Evolutionary conservation across 2,113 vertebrate species (phyloP), one percentile per base, ranked within the genome.

Genomic region (Puffinus mauretanicus): DNA sequence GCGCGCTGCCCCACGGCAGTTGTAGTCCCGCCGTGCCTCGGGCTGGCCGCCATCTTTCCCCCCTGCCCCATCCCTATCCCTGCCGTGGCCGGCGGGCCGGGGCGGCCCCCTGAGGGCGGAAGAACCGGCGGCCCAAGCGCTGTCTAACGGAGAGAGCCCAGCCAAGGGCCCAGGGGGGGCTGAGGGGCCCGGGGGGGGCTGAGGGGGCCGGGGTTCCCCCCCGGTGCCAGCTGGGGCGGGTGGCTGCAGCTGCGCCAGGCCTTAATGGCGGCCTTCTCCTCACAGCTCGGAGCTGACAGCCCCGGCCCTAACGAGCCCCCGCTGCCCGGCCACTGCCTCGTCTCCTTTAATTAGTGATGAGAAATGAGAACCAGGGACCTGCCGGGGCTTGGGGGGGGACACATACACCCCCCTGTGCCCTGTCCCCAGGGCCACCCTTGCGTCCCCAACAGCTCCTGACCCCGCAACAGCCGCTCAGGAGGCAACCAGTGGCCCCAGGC

Each of bases 281-380:
- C 40, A 24, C 75, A 26, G 64, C 46, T 32, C 6, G 5, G 18
- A 7, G 51, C 58, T 11, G 46, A 16, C 54, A 25, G 24, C 47
- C 40, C 38, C 11, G 6, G n/a, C 40, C 30, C 77, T 14, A 6
- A 10, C 2, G 7, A 76, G 24, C 27, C n/a, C 13, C 51, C 5
- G 3, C 47, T 57, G 26, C 55, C 38, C 7, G 2, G 62, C 52
- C 4, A 1, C 52, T 0, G 2, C 60, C 51, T 24, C 11, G 0
- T 38, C 47, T 24, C 26, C 0, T 1, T 17, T 54, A 15, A 20
- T 34, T 29, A 52, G 38, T 2, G 27, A 32, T 38, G 79, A 67
- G 52, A 51, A 67, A 32, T 4, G 3, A 49, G 85, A 21, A 3
- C n/a, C 2, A 1, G 49, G 34, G 19, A 40, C 61, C 25, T 1